Evolutionary conservation across 2,888 invertebrate species (phyloP), one percentile per base, ranked within the genome.

Genomic region (Volucella zonaria): DNA sequence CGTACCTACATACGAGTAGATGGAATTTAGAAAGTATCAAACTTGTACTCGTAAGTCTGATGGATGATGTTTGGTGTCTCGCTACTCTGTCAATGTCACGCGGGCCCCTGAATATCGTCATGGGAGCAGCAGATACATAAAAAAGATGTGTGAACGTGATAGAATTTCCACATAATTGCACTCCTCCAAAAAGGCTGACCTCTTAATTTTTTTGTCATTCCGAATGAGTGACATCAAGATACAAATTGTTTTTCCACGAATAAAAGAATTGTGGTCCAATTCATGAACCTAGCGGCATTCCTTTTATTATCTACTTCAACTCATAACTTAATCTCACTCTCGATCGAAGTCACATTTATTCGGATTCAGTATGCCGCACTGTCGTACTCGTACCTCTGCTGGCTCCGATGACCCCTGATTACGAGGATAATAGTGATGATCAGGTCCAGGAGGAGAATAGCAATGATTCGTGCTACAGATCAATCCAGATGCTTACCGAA

Each of bases 401-500:
- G 47, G 49, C 67, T 47, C 64, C 80, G 83, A 79, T 83, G 83
- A 78, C 79, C 80, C 75, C 42, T 78, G 78, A 78, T 82, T 77
- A 82, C 58, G 67, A 82, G 31, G 31, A 31, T 31, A 31, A 31
- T 82, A 67, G 58, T 67, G 77, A 79, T 79, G 79, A 83, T 79
- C 83, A 75, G 83, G 56, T 70, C 70, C 77, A 45, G 31, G 6
- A 31, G 31, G 54, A 68, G 62, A 74, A 75, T 66, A 85, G 62
- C 73, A 76, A 58, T 77, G 81, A 85, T 85, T 85, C 85, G 80
- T 81, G 85, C 85, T 76, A 81, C 81, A 81, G 85, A 85, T 85
- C 85, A 85, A 85, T 85, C 81, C 80, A 75, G 77, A 73, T 78
- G 77, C 74, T 83, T 64, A 62, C 73, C 66, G 66, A 40, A 66